Evolutionary conservation across 2,888 invertebrate species (phyloP).

Genomic region (Drosophila nr. perissopoda): DNA sequence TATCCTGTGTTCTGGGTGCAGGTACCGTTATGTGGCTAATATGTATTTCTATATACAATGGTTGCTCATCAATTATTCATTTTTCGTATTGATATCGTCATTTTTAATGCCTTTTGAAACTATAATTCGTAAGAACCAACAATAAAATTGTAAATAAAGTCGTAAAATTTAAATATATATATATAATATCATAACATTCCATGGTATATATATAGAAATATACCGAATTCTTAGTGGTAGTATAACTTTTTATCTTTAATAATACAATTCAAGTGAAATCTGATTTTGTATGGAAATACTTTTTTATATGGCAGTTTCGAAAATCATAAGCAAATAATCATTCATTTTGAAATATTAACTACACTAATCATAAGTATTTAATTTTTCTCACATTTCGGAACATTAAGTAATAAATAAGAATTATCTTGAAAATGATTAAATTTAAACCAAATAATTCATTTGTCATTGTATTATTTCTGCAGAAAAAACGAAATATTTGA

Average conservation of each 20-base stretch:
- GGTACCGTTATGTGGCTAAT: constrained; percentile 12
- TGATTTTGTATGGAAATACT: background rate
- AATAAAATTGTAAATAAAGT: background rate
- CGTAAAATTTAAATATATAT: background rate
- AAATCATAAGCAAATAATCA: background rate
- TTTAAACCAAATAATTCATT: background rate
- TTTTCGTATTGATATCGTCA: background rate
- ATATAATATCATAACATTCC: background rate
- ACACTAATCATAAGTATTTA: background rate
- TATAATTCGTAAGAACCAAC: background rate
- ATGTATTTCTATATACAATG: background rate
- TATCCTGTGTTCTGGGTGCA: constrained; percentile 10
- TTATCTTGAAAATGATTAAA: background rate
- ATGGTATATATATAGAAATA: background rate
- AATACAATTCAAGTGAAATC: background rate
- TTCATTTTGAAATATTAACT: background rate
- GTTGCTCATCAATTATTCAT: background rate
- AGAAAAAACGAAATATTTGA: no score
- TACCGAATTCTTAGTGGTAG: background rate
- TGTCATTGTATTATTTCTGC: background rate
- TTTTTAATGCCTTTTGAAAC: background rate
- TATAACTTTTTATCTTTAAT: background rate
- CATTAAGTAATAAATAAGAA: background rate
- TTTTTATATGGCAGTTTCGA: background rate
- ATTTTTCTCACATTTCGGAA: no score